Percentiles rank a stretch among this genome's conserved stretches.
Conservation (phyloP, 92 coral and sea anemone genomes). For the Diadumene lineata region DNA sequence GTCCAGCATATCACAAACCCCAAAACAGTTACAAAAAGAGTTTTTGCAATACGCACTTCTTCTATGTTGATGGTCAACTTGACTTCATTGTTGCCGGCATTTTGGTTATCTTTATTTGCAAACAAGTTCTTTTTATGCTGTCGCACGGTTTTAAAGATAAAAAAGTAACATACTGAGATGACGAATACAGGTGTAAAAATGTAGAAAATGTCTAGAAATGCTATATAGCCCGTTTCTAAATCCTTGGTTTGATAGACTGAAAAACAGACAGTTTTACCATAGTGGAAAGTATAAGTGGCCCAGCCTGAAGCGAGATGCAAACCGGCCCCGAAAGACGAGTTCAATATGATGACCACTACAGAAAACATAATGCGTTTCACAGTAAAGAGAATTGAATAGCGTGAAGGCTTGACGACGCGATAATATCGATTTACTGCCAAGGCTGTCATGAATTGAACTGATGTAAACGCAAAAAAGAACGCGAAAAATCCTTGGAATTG, state of each 20-base stretch:
- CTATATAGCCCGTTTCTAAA: conserved; percentile 63
- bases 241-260: conserved; percentile 41
- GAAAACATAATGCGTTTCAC: conserved; percentile 40
- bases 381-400: conserved; percentile 59
- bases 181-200: conserved; percentile 52
- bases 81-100: neutral
- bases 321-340: conserved; percentile 73
- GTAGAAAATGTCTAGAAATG: conserved; percentile 58
- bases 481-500: conserved; percentile 79
- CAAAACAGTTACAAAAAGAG: conserved; percentile 65
- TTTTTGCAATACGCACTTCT: conserved; percentile 69
- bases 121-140: conserved; percentile 41
- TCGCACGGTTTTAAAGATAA: conserved; percentile 63
- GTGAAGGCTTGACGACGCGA: conserved; percentile 67
- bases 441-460: conserved; percentile 80
- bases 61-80: conserved; percentile 47
- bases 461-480: conserved; percentile 66
- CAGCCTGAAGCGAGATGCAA: conserved; percentile 52
- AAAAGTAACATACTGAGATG: conserved; percentile 55
- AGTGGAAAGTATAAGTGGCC: conserved; percentile 62
- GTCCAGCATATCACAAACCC: conserved; percentile 76
- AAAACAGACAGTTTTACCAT: conserved; percentile 78
- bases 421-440: conserved; percentile 80
- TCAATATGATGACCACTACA: conserved; percentile 32
- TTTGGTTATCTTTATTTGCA: neutral